Conservation (phyloP, 2,888 invertebrate genomes). For the Patella depressa region DNA sequence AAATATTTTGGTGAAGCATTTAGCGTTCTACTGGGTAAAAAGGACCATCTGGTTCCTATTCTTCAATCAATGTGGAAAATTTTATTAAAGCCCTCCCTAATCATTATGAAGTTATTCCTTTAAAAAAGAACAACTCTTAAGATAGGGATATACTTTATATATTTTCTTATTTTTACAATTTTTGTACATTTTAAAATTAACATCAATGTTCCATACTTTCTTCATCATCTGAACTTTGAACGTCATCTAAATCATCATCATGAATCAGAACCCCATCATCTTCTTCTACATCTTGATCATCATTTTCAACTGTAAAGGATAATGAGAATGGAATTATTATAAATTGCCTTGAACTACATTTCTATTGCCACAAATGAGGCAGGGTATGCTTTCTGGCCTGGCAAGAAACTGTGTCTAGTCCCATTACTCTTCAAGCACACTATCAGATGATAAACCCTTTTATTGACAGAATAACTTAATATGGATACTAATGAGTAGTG, state of each 20-base stretch:
- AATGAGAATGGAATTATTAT: not conserved
- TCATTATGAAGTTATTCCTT: no score
- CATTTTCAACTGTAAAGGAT: slow-evolving; percentile 17
- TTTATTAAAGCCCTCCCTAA: no score
- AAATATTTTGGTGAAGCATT: no score
- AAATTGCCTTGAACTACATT: not conserved
- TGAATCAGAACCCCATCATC: slow-evolving; percentile 33
- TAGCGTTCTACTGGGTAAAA: no score
- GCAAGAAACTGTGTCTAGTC: no score
- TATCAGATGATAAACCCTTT: no score
- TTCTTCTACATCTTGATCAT: slow-evolving; percentile 34
- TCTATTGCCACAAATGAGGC: not conserved
- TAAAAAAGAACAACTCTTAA: no score
- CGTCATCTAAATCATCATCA: slow-evolving; percentile 34
- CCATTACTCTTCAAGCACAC: no score
- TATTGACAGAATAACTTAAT: not conserved
- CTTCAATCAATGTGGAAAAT: no score
- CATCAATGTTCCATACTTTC: slow-evolving; percentile 40
- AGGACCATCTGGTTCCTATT: no score
- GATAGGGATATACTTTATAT: not conserved
- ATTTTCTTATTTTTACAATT: not conserved
- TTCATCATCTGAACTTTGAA: slow-evolving; percentile 36
- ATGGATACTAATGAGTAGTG: not conserved
- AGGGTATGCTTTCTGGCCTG: not conserved
- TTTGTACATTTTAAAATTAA: not conserved